Conservation (phyloP, 1,140 invertebrate species). For the Ditylenchus dipsaci region DNA sequence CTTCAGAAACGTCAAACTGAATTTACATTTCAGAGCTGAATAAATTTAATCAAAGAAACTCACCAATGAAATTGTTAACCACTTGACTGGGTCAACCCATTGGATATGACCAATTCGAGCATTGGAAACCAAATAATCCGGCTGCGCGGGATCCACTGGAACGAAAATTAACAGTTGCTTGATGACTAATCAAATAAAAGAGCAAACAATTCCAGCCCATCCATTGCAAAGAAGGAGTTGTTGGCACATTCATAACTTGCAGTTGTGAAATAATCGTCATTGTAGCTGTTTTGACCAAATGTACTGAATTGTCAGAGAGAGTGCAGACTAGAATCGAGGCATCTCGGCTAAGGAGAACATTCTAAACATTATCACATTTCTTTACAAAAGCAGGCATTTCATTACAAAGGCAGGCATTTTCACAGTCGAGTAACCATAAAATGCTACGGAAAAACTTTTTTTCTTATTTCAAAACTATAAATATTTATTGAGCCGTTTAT, state of each 20-base stretch:
- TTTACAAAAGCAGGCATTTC: no score
- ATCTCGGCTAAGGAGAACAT: slow-evolving; percentile 27
- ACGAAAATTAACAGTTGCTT: background rate
- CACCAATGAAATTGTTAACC: slow-evolving; percentile 29
- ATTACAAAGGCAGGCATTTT: no score
- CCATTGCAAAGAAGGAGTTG: background rate
- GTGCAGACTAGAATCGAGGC: slow-evolving; percentile 11
- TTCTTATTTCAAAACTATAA: no score
- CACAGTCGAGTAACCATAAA: no score
- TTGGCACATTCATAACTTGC: slow-evolving; percentile 21
- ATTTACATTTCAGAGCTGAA: no score
- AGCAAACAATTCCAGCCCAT: background rate
- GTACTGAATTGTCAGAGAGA: slow-evolving; percentile 30
- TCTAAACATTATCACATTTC: no score
- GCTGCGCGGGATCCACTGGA: slow-evolving; percentile 12
- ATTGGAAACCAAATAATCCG: slow-evolving; percentile 28
- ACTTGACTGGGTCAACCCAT: slow-evolving; percentile 38
- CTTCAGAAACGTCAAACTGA: slow-evolving; percentile 31
- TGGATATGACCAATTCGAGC: slow-evolving; percentile 27
- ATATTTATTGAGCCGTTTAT: no score
- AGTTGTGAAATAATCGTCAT: slow-evolving; percentile 26
- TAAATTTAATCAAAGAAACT: slow-evolving; percentile 1
- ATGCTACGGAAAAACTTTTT: no score
- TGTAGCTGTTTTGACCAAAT: slow-evolving; percentile 23
- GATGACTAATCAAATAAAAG: background rate